phyloP scores from a whole-genome alignment of 2,888 invertebrate genomes.

The Hetaerina titia region DNA sequence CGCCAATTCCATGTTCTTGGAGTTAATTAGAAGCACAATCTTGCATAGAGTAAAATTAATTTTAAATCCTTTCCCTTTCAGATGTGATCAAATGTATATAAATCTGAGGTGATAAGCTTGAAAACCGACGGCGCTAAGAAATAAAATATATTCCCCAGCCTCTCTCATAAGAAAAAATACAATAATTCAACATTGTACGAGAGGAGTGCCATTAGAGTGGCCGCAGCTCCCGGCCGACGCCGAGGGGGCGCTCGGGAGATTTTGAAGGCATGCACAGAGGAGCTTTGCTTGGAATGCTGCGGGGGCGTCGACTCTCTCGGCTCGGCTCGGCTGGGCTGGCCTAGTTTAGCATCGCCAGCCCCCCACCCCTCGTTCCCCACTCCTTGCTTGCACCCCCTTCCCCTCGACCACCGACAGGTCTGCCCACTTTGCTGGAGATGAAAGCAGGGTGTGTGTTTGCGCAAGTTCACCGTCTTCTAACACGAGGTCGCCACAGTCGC shows the following conservation, averaged over 20 bases:
- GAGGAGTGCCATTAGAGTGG: background rate
- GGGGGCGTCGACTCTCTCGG: background rate
- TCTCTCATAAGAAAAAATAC: too few relatives aligned
- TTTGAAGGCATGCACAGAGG: background rate
- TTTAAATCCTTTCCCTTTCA: too few relatives aligned
- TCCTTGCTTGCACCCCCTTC: background rate
- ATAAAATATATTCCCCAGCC: too few relatives aligned
- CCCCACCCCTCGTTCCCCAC: background rate
- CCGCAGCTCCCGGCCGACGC: background rate
- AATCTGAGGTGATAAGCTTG: too few relatives aligned
- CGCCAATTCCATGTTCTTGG: too few relatives aligned
- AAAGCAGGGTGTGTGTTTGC: background rate
- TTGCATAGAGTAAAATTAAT: too few relatives aligned
- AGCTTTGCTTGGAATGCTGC: background rate
- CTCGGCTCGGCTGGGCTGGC: constrained; percentile 15
- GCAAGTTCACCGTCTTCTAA: background rate
- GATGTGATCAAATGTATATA: too few relatives aligned
- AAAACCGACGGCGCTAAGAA: too few relatives aligned
- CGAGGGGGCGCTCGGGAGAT: background rate
- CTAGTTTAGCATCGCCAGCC: background rate
- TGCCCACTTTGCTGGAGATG: background rate
- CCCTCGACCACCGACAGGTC: background rate
- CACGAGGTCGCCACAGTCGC: constrained; percentile 18
- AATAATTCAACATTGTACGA: background rate
- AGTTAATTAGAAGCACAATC: too few relatives aligned